Evolutionary conservation across 2,113 vertebrate genomes (phyloP).

Genomic region (Platichthys stellatus): DNA sequence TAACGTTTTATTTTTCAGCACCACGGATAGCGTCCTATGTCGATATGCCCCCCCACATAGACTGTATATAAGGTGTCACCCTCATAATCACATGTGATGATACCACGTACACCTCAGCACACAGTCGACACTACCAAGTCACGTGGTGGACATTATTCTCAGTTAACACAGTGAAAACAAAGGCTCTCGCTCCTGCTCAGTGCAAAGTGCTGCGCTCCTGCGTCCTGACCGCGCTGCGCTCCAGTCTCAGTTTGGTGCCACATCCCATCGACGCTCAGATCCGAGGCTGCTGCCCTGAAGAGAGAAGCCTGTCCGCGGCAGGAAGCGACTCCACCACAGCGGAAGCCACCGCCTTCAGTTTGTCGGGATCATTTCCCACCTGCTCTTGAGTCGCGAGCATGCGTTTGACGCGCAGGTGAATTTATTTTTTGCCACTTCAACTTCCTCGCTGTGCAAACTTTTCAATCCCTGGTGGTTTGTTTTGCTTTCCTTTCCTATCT

Average conservation of each 20-base stretch:
- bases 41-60: neutral
- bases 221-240: too few relatives aligned
- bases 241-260: slow-evolving; percentile 39
- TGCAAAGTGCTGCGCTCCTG: neutral
- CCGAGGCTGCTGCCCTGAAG: slow-evolving; percentile 34
- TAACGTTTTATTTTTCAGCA: slow-evolving; percentile 38
- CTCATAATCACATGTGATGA: neutral
- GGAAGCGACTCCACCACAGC: slow-evolving; percentile 38
- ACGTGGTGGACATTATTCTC: too few relatives aligned
- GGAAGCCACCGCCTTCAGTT: slow-evolving; percentile 9
- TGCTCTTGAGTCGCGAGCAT: slow-evolving; percentile 25
- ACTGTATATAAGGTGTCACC: too few relatives aligned
- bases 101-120: too few relatives aligned
- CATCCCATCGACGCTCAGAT: slow-evolving; percentile 25
- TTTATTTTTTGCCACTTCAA: too few relatives aligned
- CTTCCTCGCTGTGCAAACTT: slow-evolving; percentile 39
- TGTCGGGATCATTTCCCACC: slow-evolving; percentile 3
- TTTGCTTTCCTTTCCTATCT: neutral
- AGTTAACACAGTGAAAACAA: neutral
- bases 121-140: too few relatives aligned
- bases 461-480: neutral
- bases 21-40: slow-evolving; percentile 39
- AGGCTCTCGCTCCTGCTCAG: too few relatives aligned
- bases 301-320: slow-evolving; percentile 41
- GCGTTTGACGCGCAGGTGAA: slow-evolving; percentile 44